A percentile compares a stretch with the other conserved stretches of the same genome.
These are phyloP conservation scores for Oreotragus oreotragus DNA, from an alignment of 2,113 vertebrate genomes.

Conservation along the genomic window DNA sequence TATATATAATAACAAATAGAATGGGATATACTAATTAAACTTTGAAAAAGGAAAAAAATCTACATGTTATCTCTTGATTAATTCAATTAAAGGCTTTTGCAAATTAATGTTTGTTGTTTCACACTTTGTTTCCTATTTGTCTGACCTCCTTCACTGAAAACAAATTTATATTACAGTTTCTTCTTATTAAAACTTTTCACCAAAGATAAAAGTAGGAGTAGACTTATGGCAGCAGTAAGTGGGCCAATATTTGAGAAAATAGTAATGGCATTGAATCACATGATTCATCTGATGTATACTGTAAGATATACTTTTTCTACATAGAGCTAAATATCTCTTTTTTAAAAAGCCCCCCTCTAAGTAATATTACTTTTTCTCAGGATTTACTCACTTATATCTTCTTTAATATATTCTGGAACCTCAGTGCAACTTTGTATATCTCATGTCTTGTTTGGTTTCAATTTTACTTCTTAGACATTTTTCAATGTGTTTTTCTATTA, in stretches of 20 bases:
- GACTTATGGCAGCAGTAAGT: neutral
- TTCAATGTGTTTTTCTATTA: neutral
- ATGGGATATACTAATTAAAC: slow-evolving; percentile 44
- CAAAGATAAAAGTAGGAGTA: neutral
- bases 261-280: too few relatives aligned
- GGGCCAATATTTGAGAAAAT: too few relatives aligned
- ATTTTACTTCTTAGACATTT: neutral
- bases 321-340: too few relatives aligned
- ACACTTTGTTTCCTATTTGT: slow-evolving; percentile 34
- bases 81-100: slow-evolving; percentile 34
- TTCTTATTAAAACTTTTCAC: neutral
- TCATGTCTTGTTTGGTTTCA: neutral
- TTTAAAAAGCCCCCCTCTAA: neutral
- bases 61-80: slow-evolving; percentile 27
- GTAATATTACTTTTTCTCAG: neutral
- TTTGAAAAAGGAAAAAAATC: slow-evolving; percentile 32
- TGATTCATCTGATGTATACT: too few relatives aligned
- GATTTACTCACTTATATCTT: neutral
- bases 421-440: neutral
- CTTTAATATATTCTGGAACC: neutral
- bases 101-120: slow-evolving; percentile 45
- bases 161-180: neutral
- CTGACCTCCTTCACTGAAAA: neutral
- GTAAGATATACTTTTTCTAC: too few relatives aligned
- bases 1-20: slow-evolving; percentile 40